These are phyloP conservation scores for Apogon talboti DNA, from an alignment of 2,797 vertebrate genomes.

Conservation along the genomic window DNA sequence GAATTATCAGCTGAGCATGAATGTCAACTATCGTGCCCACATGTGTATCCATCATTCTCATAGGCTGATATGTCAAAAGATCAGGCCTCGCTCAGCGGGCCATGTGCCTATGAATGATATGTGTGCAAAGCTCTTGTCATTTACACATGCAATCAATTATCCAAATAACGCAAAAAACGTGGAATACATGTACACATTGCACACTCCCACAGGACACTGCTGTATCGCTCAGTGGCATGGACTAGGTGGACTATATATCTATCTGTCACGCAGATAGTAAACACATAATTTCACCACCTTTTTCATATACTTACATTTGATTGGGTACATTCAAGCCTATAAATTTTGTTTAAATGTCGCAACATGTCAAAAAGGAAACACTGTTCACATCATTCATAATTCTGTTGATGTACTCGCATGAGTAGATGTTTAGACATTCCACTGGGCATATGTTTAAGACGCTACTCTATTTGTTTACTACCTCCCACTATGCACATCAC, in stretches of 20 bases:
- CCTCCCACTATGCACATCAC: slow-evolving; percentile 55
- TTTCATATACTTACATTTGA: slow-evolving; percentile 38
- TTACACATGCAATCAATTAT: slow-evolving; percentile 68
- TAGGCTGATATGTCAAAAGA: slow-evolving; percentile 58
- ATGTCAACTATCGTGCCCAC: slow-evolving; percentile 66
- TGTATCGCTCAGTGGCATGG: slow-evolving; percentile 21
- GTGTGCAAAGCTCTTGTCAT: slow-evolving; percentile 55
- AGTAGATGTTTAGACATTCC: slow-evolving; percentile 40
- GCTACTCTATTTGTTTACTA: slow-evolving; percentile 54
- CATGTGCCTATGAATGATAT: slow-evolving; percentile 44
- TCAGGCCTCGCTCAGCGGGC: slow-evolving; percentile 39
- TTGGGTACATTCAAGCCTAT: slow-evolving; percentile 45
- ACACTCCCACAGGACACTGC: slow-evolving; percentile 22
- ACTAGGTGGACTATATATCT: slow-evolving; percentile 33
- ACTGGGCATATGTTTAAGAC: slow-evolving; percentile 46
- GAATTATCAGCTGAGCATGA: slow-evolving; percentile 74
- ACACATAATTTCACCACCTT: slow-evolving; percentile 54
- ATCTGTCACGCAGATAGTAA: slow-evolving; percentile 49
- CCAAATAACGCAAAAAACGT: slow-evolving; percentile 52
- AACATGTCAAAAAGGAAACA: neutral
- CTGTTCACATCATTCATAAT: slow-evolving; percentile 45
- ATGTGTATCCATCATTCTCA: slow-evolving; percentile 70
- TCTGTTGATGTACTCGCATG: slow-evolving; percentile 14
- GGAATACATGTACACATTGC: slow-evolving; percentile 15
- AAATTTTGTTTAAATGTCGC: slow-evolving; percentile 27